Base-by-base conservation (phyloP, 2,888 invertebrate genomes). In the Hemithea aestivaria region DNA sequence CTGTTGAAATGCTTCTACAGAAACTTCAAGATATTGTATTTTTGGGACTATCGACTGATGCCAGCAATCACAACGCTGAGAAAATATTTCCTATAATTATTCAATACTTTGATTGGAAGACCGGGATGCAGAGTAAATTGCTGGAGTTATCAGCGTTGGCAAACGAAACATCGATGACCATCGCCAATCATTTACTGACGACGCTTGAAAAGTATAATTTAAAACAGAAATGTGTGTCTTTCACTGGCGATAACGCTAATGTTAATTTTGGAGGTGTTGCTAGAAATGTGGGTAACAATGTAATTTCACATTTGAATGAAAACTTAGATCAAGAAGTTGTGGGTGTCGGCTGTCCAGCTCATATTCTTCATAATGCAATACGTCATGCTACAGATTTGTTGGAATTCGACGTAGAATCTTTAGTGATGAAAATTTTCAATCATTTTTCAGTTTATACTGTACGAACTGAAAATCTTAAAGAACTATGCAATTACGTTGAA, bases 211-310 rank as follows among this genome's bases (percentile, higher is more conserved):
- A 32, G n/a, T 8, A 38, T 6, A 22, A 20, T n/a, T 24, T 38
- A n/a, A 2, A 10, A 7, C 1, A 0, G 23, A 62, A 63, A 60
- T 48, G 46, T 35, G 41, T 59, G 10, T 45, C 54, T 28, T 62
- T 62, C 35, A 52, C 53, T 20, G 63, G 48, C 20, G 62, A 63
- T 32, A 66, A 69, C 41, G 53, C 54, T 10, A 66, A 65, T 45
- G 54, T 53, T n/a, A 67, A 66, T 46, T 66, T 67, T 46, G 62
- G 65, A 10, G 62, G 60, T 6, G 35, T 56, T 8, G 30, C 38
- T 29, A 8, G 45, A n/a, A n/a, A n/a, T n/a, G n/a, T n/a, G n/a
- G n/a, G n/a, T n/a, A n/a, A 20, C 20, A 38, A 38, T 24, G 24
- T 38, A n/a, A 27, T 1, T 9, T 11, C 20, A n/a, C 20, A 24